Evolutionary conservation across 2,113 vertebrate species (phyloP), one percentile per base, ranked within the genome.

Genomic region (Ahaetulla prasina): DNA sequence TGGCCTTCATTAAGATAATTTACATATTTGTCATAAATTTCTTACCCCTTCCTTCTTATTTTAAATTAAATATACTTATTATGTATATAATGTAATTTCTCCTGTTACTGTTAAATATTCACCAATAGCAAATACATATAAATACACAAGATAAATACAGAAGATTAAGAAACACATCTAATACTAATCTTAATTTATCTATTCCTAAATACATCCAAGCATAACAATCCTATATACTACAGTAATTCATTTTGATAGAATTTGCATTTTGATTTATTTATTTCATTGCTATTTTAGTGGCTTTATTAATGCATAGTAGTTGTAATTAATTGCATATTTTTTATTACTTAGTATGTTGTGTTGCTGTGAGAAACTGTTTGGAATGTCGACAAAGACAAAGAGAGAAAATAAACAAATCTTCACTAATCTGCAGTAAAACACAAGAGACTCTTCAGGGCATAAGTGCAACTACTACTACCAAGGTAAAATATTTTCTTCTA

Each of bases 361-460:
- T 99, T 95, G 99, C 99, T 93, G 99, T 99, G 92, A 98, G 98
- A 95, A 99, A 98, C 96, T 99, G 99, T 96, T 97, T 99, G 90
- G 99, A 99, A 92, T 99, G 99, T 95, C 98, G 99, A 54, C 98
- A 99, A 91, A 98, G 98, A 89, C 99, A 98, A 94, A 98, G 98
- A 93, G 98, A 99, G 93, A 97, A 98, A 43, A 97, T 97, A 39
- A 97, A 94, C 93, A 98, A 98, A 93, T 95, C 97, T 0, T 97
- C 97, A 4, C 88, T 98, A 91, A 97, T 97, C 90, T 97, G 97
- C 92, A 97, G 97, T 92, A 99, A 98, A 96, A 94, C 98, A 94
- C 99, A 98, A 95, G 99, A 99, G 2, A 97, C 96, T 57, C 96
- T 98, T 80, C 98, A 98, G 84, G 97, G 97, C 88, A 89, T 97